Conservation (phyloP, 2,888 invertebrate species). For the Eretmocerus hayati region DNA sequence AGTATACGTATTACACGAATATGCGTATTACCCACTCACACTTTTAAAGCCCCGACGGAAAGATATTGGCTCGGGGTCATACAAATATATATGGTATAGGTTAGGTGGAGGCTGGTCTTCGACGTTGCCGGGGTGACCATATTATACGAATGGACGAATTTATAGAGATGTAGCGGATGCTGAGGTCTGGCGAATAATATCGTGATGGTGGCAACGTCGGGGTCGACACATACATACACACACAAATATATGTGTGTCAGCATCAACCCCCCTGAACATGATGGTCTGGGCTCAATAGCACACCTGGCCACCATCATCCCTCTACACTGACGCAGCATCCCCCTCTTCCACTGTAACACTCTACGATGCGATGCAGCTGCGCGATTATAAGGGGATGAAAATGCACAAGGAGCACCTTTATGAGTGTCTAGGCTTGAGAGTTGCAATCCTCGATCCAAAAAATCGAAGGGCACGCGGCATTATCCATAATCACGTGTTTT, state of each 20-base stretch:
- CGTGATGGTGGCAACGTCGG: conserved; percentile 5
- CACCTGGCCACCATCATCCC: conserved; percentile 15
- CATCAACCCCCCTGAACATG: neutral
- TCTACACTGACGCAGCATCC: neutral
- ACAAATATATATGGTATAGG: neutral
- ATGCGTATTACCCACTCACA: neutral
- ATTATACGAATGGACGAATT: too few relatives aligned
- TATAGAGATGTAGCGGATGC: conserved; percentile 16
- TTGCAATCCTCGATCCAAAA: too few relatives aligned
- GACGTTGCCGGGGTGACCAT: conserved; percentile 28
- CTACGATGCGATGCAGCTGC: conserved; percentile 13
- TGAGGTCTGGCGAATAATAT: conserved; percentile 14
- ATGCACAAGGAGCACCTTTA: too few relatives aligned
- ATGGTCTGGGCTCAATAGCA: neutral
- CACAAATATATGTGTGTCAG: too few relatives aligned
- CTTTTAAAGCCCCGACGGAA: neutral
- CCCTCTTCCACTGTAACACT: conserved; percentile 19
- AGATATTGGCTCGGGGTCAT: neutral
- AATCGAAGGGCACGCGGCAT: too few relatives aligned
- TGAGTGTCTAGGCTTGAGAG: too few relatives aligned
- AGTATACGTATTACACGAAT: too few relatives aligned
- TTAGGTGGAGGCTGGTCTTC: conserved; percentile 13
- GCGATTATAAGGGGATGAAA: too few relatives aligned
- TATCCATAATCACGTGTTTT: too few relatives aligned
- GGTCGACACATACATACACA: too few relatives aligned